These are phyloP conservation scores for Idris sp. DNA, from an alignment of 1,140 invertebrate species.

Conservation along the genomic window DNA sequence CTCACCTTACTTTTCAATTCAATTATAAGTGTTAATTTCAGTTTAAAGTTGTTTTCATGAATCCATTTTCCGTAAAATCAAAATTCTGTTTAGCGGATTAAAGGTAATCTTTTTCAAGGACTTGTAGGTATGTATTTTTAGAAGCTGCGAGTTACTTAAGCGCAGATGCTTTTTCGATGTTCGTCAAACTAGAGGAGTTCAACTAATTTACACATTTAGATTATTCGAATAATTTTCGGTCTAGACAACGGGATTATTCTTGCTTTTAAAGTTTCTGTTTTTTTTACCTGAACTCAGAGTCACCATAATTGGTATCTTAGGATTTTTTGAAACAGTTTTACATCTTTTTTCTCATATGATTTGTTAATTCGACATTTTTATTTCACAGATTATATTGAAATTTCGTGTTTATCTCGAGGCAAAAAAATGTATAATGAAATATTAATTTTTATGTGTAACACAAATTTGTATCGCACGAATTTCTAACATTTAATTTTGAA, in stretches of 20 bases:
- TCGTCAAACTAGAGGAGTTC: conserved; percentile 46
- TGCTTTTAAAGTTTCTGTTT: conserved; percentile 19
- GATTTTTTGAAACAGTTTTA: conserved; percentile 2
- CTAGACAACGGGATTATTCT: conserved; percentile 43
- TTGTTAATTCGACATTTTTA: too few species aligned
- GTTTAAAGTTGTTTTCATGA: too few species aligned
- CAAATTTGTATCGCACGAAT: too few species aligned
- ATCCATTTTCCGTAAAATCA: too few species aligned
- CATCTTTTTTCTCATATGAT: background rate
- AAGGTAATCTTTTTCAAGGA: conserved; percentile 51
- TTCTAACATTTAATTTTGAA: too few species aligned
- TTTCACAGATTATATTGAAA: too few species aligned
- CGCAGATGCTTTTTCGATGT: conserved; percentile 46
- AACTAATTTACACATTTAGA: conserved; percentile 55
- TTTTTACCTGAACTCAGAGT: conserved; percentile 30
- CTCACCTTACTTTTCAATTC: too few species aligned
- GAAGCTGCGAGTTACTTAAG: conserved; percentile 33
- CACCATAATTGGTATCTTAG: conserved; percentile 25
- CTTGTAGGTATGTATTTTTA: conserved; percentile 44
- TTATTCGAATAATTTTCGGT: conserved; percentile 52
- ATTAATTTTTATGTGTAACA: too few species aligned
- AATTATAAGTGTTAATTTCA: too few species aligned
- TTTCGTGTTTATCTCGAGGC: too few species aligned
- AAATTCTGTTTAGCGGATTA: too few species aligned
- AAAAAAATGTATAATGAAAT: too few species aligned